Evolutionary conservation across 2,113 vertebrate genomes (phyloP).

Genomic region (Halichoeres trimaculatus): DNA sequence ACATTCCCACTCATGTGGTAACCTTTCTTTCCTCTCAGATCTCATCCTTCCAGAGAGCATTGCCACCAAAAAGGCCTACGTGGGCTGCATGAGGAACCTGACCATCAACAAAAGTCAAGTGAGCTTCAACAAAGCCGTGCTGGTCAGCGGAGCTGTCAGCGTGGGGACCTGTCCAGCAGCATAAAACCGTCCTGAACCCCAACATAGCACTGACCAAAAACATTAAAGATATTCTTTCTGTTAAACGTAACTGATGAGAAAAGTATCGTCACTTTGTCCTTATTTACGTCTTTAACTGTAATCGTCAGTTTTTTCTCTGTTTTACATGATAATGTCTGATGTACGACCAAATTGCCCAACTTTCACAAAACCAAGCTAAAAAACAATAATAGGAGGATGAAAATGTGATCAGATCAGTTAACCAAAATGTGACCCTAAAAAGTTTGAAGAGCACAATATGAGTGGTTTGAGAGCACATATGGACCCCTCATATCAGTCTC

Average conservation of each 20-base stretch:
- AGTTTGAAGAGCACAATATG: too few relatives aligned
- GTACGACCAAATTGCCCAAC: conserved; percentile 26
- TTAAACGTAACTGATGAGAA: conserved; percentile 8
- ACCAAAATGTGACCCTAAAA: too few relatives aligned
- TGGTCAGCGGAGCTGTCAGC: conserved; percentile 92
- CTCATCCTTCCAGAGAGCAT: conserved; percentile 84
- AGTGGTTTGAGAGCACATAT: too few relatives aligned
- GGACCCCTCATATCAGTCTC: too few relatives aligned
- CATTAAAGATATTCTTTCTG: conserved; percentile 4
- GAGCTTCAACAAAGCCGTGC: conserved; percentile 89
- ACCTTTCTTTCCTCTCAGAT: conserved; percentile 74
- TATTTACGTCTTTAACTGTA: conserved; percentile 12
- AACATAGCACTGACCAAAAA: conserved; percentile 55
- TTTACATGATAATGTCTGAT: conserved; percentile 6
- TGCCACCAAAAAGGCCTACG: conserved; percentile 84
- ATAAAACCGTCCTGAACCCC: conserved; percentile 66
- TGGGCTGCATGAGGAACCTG: conserved; percentile 93
- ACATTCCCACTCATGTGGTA: neutral
- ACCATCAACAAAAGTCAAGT: conserved; percentile 87
- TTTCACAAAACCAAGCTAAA: neutral
- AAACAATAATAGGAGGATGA: neutral
- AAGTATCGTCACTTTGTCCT: conserved; percentile 1
- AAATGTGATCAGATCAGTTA: neutral
- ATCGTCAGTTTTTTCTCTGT: neutral
- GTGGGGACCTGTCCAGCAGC: conserved; percentile 90